phyloP scores from a whole-genome alignment of 1,140 invertebrate genomes.

The Radopholus similis region DNA sequence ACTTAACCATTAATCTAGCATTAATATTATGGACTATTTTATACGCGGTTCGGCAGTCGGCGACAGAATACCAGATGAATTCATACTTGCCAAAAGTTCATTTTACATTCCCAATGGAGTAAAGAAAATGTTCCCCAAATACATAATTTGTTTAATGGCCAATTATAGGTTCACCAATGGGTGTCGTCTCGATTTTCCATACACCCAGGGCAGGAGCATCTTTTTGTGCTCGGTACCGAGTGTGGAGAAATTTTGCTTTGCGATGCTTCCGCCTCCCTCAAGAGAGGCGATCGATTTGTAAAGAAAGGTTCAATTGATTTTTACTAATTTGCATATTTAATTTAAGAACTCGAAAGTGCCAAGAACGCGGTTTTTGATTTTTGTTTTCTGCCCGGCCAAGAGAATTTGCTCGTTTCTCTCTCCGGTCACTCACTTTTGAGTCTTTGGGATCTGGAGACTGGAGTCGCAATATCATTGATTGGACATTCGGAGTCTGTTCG shows the following conservation, averaged over 20 bases:
- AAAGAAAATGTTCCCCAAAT: too few relatives aligned
- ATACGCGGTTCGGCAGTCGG: too few relatives aligned
- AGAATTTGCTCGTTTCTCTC: conserved; percentile 15
- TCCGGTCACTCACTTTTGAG: conserved; percentile 11
- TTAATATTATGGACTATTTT: too few relatives aligned
- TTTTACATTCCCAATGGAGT: neutral
- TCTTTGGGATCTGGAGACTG: conserved; percentile 26
- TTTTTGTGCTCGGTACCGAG: conserved; percentile 27
- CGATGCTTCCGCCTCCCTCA: neutral
- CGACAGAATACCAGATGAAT: conserved; percentile 12
- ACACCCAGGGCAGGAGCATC: conserved; percentile 19
- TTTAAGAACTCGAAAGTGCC: conserved; percentile 18
- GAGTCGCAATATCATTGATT: conserved; percentile 8
- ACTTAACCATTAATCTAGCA: too few relatives aligned
- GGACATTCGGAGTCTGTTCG: conserved; percentile 15
- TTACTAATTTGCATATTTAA: neutral
- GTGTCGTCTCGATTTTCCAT: conserved; percentile 25
- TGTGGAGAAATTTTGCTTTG: neutral
- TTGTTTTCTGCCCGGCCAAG: conserved; percentile 18
- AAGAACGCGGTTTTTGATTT: conserved; percentile 29
- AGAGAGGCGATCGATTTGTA: conserved; percentile 15
- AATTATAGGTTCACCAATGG: conserved; percentile 16
- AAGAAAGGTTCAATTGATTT: conserved; percentile 4
- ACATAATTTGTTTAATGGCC: neutral
- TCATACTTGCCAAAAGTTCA: neutral